Percentiles rank a stretch among this genome's conserved stretches.
Evolutionary conservation across 2,113 vertebrate species (phyloP).

Genomic region (Oryzias melastigma): DNA sequence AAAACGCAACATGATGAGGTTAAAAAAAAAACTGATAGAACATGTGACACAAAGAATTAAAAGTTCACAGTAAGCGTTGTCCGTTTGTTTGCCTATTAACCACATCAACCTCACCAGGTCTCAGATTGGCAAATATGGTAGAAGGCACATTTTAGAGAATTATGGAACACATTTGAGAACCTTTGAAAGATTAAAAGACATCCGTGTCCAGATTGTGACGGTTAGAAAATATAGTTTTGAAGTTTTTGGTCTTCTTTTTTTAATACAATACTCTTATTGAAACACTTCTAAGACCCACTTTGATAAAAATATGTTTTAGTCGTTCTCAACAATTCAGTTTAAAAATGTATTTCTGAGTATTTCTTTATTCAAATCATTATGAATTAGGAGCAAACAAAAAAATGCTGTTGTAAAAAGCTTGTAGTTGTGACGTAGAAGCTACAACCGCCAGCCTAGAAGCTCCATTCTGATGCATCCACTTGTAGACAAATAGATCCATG

Average conservation of each 20-base stretch:
- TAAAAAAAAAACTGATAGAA: conserved; percentile 19
- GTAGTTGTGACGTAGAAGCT: too few species aligned
- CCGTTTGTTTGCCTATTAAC: conserved; percentile 1
- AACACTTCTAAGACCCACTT: not conserved
- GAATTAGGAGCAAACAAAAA: too few species aligned
- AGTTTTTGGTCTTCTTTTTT: not conserved
- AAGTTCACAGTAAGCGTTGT: conserved; percentile 47
- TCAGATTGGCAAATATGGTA: conserved; percentile 27
- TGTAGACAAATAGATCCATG: too few species aligned
- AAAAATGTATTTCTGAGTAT: too few species aligned
- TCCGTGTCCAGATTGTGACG: not conserved
- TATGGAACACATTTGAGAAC: not conserved
- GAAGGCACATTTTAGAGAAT: conserved; percentile 5
- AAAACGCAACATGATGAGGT: conserved; percentile 15
- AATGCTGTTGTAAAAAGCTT: too few species aligned
- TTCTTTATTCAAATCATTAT: too few species aligned
- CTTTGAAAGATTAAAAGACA: conserved; percentile 2
- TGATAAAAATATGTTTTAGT: too few species aligned
- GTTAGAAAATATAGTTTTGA: too few species aligned
- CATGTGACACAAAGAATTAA: conserved; percentile 14
- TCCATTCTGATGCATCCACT: too few species aligned
- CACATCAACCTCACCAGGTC: conserved; percentile 43
- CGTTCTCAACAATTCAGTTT: too few species aligned
- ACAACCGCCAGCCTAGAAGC: too few species aligned
- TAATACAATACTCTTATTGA: not conserved